Base-by-base conservation (phyloP, 2,888 invertebrate species). In the Aplocera efformata region DNA sequence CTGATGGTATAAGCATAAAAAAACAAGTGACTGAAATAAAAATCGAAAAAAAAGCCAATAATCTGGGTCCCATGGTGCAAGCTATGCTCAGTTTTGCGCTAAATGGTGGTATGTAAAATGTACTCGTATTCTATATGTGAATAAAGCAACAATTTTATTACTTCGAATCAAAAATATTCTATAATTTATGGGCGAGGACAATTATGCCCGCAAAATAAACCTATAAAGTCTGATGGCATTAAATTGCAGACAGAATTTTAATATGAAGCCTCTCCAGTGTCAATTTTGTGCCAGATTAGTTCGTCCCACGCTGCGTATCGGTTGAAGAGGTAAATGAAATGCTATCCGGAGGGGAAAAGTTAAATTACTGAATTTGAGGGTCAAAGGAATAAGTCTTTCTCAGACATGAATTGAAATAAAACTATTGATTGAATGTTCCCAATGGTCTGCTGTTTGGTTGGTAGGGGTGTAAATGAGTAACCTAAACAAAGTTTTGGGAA, bases 261-360 rank as follows among this genome's bases (percentile, higher is more conserved):
- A 50, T 49, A 27, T 30, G 34, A 5, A 5, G 7, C 67, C 35
- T 57, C 78, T 85, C 82, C 52, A 75, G 39, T 23, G 55, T 45
- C 50, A 56, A 50, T 56, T 36, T 32, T 83, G 77, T 79, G 57
- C 82, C 68, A 80, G 86, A 86, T 86, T 85, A 85, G 88, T 85
- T 79, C 84, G 79, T 85, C 85, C 86, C 79, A 88, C 88, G 79
- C 88, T 69, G 83, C 88, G 88, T 86, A 88, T 88, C 86, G 86
- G 83, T 80, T 85, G 86, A 86, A 88, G 88, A 88, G 88, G 88
- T 88, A 88, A 88, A 88, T 88, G 86, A 88, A 88, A 88, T 85
- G 88, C 86, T 82, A 84, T 83, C 84, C 81, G 79, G 83, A 86
- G 88, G 88, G 88, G 88, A 84, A 85, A 88, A 86, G 86, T 88